Evolutionary conservation across 2,888 invertebrate genomes (phyloP), one percentile per base, ranked within the genome.

Genomic region (Sinelater perroti): DNA sequence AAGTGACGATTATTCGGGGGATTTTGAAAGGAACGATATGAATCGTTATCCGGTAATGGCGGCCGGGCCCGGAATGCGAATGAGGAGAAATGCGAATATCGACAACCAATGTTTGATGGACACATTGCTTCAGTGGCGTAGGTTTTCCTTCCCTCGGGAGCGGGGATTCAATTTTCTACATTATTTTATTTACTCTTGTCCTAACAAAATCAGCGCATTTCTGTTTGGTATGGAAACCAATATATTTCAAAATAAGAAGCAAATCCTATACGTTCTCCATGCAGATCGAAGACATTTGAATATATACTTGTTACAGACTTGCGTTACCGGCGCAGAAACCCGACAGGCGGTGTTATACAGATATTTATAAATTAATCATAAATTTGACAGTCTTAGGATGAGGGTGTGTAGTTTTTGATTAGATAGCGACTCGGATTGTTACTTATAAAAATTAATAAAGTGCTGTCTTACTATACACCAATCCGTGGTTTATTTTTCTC

Each of bases 51-150:
- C 61, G 44, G 59, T 62, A 62, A 62, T 62, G 59, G 61, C 45
- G 20, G 53, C 47, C 38, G 40, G 62, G 59, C 38, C 38, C 33
- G 54, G 59, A 51, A 64, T 60, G 56, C 45, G 60, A 55, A 64
- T 61, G 61, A 64, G 61, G 55, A 54, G 61, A 55, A 59, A 57
- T 57, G 57, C 38, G 59, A 57, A 63, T 61, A 63, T 63, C 60
- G 61, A 56, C 61, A 59, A 56, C 54, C 35, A 59, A 59, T 42
- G 38, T 54, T 55, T 56, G 63, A 64, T 62, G 57, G 59, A 64
- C 59, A 53, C 52, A 62, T 60, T 62, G 60, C 60, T 38, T 57
- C 56, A 60, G 53, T 53, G 51, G 51, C 40, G 40, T 55, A 47
- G 55, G 28, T 46, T 54, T 11, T n/a, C 38, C 40, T 24, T 56